Conservation (phyloP, 1,140 invertebrate species). For the Temnothorax longispinosus region DNA sequence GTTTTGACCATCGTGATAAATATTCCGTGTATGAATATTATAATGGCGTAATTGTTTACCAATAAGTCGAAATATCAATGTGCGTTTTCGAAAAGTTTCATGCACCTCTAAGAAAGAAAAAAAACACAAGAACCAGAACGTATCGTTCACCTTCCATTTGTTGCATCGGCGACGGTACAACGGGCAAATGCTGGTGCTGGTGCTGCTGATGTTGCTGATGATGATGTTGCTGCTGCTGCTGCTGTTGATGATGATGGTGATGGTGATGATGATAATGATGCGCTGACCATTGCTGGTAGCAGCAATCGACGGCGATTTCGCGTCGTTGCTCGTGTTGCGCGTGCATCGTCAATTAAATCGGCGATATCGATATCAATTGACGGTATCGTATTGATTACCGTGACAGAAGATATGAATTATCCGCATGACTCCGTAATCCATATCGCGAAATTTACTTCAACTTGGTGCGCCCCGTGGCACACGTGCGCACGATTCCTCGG, state of each 20-base stretch:
- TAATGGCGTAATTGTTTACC: no score
- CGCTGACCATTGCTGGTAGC: constrained; percentile 73
- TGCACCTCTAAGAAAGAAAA: no score
- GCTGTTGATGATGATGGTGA: constrained; percentile 67
- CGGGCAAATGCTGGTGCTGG: constrained; percentile 66
- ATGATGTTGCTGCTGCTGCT: constrained; percentile 64
- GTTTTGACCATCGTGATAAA: neutral
- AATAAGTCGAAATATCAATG: no score
- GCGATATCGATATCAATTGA: neutral
- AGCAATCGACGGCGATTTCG: constrained; percentile 64
- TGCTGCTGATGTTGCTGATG: constrained; percentile 68
- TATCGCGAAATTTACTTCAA: neutral
- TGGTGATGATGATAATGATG: constrained; percentile 70
- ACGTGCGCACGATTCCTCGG: neutral
- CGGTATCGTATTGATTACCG: neutral
- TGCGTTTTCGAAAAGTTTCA: no score
- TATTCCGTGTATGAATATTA: neutral
- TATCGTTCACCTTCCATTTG: constrained; percentile 82
- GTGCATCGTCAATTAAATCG: constrained; percentile 54
- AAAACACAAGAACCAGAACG: no score
- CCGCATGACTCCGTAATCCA: neutral
- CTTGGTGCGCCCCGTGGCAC: neutral
- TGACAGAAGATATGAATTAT: neutral
- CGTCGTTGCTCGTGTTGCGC: constrained; percentile 69
- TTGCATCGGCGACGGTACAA: constrained; percentile 83